A percentile compares a stretch with the other conserved stretches of the same genome.
phyloP scores from a whole-genome alignment of 2,888 invertebrate species.

The Ochropleura plecta region DNA sequence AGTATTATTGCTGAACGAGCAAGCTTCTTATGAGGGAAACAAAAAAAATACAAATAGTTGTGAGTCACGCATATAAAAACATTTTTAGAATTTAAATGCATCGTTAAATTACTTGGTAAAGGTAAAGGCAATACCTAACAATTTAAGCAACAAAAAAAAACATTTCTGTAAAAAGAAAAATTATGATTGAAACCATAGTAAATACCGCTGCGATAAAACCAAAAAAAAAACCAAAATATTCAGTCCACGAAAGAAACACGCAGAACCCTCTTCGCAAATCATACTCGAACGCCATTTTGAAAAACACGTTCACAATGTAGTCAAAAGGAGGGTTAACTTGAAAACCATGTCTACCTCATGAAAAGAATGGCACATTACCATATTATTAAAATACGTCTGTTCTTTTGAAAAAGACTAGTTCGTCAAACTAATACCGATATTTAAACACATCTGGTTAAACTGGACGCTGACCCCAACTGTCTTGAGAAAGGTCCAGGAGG shows the following conservation, averaged over 20 bases:
- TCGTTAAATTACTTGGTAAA: not conserved
- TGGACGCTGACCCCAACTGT: conserved; percentile 11
- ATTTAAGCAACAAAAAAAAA: not conserved
- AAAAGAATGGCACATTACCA: conserved; percentile 39
- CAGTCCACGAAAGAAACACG: not conserved
- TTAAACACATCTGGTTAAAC: conserved; percentile 22
- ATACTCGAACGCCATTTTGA: conserved; percentile 8
- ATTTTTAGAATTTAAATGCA: not conserved
- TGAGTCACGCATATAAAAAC: not conserved
- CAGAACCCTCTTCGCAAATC: conserved; percentile 33
- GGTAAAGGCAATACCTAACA: not conserved
- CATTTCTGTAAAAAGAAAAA: not conserved
- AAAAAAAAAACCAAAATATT: not conserved
- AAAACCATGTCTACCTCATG: conserved; percentile 31
- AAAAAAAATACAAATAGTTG: not conserved
- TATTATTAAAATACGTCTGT: conserved; percentile 17
- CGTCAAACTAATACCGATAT: conserved; percentile 5
- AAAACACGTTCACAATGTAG: conserved; percentile 18
- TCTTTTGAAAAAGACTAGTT: conserved; percentile 14
- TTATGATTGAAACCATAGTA: not conserved
- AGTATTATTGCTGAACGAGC: not conserved
- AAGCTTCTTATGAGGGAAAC: not conserved
- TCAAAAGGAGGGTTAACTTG: conserved; percentile 29
- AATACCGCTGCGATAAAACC: not conserved
- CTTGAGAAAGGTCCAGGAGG: conserved; percentile 4